Evolutionary conservation across 2,888 invertebrate species (phyloP).

Genomic region (Protonemura montana): DNA sequence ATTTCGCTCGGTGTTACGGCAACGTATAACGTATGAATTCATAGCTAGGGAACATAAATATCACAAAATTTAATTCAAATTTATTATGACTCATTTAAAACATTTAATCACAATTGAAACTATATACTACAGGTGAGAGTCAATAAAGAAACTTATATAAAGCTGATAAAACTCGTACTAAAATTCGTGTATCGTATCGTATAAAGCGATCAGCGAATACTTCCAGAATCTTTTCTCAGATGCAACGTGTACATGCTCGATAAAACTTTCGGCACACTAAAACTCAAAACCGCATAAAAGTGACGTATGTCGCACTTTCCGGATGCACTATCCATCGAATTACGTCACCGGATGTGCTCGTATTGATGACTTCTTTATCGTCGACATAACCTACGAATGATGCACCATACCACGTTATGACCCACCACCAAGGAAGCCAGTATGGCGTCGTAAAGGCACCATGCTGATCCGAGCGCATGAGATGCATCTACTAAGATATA

Average conservation of each 20-base stretch:
- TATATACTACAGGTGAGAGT: too few relatives aligned
- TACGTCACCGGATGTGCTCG: not conserved
- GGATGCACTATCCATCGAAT: not conserved
- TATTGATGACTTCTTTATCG: conserved; percentile 40
- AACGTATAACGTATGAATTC: too few relatives aligned
- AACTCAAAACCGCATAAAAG: conserved; percentile 3
- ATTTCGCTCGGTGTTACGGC: too few relatives aligned
- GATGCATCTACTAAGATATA: not conserved
- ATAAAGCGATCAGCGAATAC: not conserved
- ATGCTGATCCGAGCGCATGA: not conserved
- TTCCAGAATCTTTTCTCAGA: not conserved
- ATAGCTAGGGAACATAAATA: too few relatives aligned
- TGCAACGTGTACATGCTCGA: not conserved
- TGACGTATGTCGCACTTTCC: conserved; percentile 13
- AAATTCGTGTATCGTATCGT: too few relatives aligned
- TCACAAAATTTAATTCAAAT: too few relatives aligned
- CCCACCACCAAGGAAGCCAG: not conserved
- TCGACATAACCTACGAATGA: conserved; percentile 26
- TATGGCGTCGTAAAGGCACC: not conserved
- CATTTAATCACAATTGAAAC: too few relatives aligned
- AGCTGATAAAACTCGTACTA: too few relatives aligned
- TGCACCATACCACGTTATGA: not conserved
- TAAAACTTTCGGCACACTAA: not conserved
- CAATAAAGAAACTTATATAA: too few relatives aligned
- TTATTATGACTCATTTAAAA: too few relatives aligned